phyloP scores from a whole-genome alignment of 2,888 invertebrate species.

The Xestia sexstrigata region DNA sequence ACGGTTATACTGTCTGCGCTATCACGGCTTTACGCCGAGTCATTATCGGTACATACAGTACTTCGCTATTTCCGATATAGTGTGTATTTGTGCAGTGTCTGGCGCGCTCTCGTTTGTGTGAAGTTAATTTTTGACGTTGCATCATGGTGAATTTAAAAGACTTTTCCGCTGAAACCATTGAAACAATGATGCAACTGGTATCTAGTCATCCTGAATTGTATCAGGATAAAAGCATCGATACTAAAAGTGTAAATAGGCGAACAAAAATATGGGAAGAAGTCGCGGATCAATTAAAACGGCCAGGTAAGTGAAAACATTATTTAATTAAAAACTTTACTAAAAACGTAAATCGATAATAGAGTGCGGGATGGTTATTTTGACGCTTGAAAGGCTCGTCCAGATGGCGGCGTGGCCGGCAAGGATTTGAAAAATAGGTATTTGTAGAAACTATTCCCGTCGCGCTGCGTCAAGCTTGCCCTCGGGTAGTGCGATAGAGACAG shows the following conservation, averaged over 20 bases:
- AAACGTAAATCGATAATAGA: background rate
- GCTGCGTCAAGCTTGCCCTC: too few relatives aligned
- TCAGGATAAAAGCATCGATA: background rate
- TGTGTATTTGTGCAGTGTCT: background rate
- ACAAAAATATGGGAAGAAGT: background rate
- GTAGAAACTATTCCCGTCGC: too few relatives aligned
- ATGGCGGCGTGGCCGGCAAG: too few relatives aligned
- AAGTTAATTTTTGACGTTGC: background rate
- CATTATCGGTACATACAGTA: background rate
- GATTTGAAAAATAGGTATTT: too few relatives aligned
- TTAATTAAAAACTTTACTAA: background rate
- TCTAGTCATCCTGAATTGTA: background rate
- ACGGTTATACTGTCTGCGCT: background rate
- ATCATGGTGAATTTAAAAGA: background rate
- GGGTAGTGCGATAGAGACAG: too few relatives aligned
- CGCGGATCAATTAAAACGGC: background rate
- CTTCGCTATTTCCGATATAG: background rate
- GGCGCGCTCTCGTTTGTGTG: background rate
- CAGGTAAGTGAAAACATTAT: slow-evolving; percentile 1
- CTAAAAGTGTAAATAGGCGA: background rate
- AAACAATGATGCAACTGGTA: background rate
- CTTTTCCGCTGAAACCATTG: background rate
- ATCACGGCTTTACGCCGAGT: background rate
- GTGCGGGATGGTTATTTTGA: too few relatives aligned
- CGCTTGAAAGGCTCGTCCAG: too few relatives aligned